Percentiles rank a stretch among this genome's conserved stretches.
Conservation (phyloP, 1,140 invertebrate genomes). For the Drosophila pruinosa region DNA sequence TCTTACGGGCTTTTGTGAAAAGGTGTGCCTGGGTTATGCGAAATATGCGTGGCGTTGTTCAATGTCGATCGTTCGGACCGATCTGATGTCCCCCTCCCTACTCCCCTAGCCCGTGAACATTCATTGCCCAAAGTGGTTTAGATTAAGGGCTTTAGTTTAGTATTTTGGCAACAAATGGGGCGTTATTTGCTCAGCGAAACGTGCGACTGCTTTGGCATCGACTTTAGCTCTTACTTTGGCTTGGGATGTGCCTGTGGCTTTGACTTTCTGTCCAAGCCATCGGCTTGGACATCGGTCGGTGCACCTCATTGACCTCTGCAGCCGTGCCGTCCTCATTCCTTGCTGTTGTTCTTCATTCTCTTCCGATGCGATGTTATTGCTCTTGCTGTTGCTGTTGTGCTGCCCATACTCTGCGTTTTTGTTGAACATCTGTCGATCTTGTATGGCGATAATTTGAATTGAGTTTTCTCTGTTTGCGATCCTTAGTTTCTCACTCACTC, state of each 20-base stretch:
- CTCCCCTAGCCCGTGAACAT: background rate
- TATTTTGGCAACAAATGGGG: constrained; percentile 59
- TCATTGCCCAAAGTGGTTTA: constrained; percentile 78
- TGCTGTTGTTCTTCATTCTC: constrained; percentile 13
- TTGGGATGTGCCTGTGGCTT: constrained; percentile 15
- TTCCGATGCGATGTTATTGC: constrained; percentile 30
- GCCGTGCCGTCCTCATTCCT: constrained; percentile 1
- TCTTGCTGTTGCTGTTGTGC: too few species aligned
- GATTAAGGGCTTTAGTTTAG: constrained; percentile 75
- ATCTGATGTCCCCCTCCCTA: constrained; percentile 30
- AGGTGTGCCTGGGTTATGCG: constrained; percentile 77
- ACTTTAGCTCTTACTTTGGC: constrained; percentile 20
- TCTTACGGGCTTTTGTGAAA: constrained; percentile 40
- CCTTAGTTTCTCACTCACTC: constrained; percentile 34
- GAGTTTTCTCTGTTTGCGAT: constrained; percentile 70
- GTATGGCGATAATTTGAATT: constrained; percentile 79
- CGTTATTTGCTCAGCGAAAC: constrained; percentile 79
- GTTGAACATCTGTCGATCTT: constrained; percentile 80
- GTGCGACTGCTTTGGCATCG: constrained; percentile 67
- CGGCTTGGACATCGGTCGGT: constrained; percentile 65
- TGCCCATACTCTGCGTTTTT: constrained; percentile 34
- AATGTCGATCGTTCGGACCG: constrained; percentile 53
- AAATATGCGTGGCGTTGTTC: constrained; percentile 76
- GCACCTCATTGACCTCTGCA: constrained; percentile 71
- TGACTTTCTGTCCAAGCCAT: constrained; percentile 34